phyloP scores from a whole-genome alignment of 2,797 vertebrate species.

The Bovichtus variegatus region DNA sequence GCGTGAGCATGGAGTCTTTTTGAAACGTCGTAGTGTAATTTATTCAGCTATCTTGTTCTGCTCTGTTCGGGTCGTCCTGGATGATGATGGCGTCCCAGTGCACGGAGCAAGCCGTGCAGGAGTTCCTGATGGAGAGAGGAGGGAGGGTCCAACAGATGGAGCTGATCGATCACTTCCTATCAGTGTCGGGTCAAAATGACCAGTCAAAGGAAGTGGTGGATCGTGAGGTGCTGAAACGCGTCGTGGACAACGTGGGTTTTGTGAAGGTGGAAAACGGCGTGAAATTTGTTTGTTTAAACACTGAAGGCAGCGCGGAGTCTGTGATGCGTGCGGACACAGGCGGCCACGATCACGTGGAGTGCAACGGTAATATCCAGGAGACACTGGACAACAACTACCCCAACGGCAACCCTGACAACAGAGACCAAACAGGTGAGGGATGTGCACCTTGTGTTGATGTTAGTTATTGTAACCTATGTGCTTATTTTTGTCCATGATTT shows the following conservation, averaged over 20 bases:
- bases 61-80: background rate
- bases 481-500: background rate
- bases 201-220: constrained; percentile 74
- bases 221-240: constrained; percentile 83
- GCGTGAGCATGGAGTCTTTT: constrained; percentile 36
- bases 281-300: constrained; percentile 88
- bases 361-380: constrained; percentile 70
- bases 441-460: background rate
- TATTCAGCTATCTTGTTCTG: background rate
- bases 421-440: constrained; percentile 67
- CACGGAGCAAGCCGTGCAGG: constrained; percentile 85
- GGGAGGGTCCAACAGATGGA: constrained; percentile 90
- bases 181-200: constrained; percentile 67
- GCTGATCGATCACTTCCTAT: constrained; percentile 90
- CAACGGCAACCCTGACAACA: constrained; percentile 66
- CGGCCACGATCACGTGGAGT: constrained; percentile 64
- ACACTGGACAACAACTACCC: constrained; percentile 59
- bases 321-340: constrained; percentile 65
- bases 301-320: constrained; percentile 73
- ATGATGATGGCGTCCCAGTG: constrained; percentile 83
- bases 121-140: constrained; percentile 88
- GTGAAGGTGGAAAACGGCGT: constrained; percentile 88
- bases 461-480: background rate
- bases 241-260: constrained; percentile 88
- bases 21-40: constrained; percentile 12